phyloP scores from a whole-genome alignment of 2,113 vertebrate genomes.

The Pleuronectes platessa region DNA sequence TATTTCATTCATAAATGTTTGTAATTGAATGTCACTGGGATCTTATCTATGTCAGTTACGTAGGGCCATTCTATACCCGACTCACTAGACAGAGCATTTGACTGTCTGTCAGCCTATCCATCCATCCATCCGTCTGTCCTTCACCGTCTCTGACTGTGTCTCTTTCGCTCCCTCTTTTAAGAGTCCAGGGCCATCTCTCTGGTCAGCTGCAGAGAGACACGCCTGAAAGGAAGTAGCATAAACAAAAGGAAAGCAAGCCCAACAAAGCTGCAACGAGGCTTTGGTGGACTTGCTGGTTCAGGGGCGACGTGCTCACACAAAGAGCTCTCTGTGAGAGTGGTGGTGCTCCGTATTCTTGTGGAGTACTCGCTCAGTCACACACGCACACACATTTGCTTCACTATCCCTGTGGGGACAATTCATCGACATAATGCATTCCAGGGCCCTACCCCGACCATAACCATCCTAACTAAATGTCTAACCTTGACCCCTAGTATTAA shows the following conservation, averaged over 20 bases:
- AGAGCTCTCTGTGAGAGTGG: constrained; percentile 73
- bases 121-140: neutral
- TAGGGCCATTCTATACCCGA: neutral
- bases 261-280: constrained; percentile 67
- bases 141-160: constrained; percentile 11
- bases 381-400: constrained; percentile 4
- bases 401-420: neutral
- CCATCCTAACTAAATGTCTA: neutral
- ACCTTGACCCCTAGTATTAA: neutral
- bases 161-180: constrained; percentile 20
- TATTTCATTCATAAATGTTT: neutral
- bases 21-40: neutral
- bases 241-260: constrained; percentile 69
- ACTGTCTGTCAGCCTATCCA: constrained; percentile 9
- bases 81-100: neutral
- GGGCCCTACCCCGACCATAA: neutral
- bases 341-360: constrained; percentile 74
- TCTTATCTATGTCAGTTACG: neutral
- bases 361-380: constrained; percentile 64
- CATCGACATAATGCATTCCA: neutral
- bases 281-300: constrained; percentile 62
- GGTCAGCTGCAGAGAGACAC: constrained; percentile 72
- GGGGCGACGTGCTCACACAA: constrained; percentile 68
- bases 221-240: constrained; percentile 69
- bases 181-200: constrained; percentile 16